Evolutionary conservation across 2,888 invertebrate genomes (phyloP), one percentile per base, ranked within the genome.

Genomic region (Dyspetes luteomarginatus): DNA sequence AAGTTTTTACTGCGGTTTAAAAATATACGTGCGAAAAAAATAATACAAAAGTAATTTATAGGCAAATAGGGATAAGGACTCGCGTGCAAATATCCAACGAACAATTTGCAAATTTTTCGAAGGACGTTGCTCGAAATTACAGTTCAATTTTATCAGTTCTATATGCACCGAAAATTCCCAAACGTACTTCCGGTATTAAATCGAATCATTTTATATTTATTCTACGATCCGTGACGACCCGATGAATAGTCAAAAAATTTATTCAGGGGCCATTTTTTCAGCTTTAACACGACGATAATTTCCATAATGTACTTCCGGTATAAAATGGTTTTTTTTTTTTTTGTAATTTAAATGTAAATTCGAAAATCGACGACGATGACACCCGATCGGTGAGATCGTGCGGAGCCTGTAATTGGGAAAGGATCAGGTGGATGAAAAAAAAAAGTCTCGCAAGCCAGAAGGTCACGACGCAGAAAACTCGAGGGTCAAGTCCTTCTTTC

Each of bases 31-130:
- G 12, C 36, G 36, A 36, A 36, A 30, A 72, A 50, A n/a, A 45
- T 45, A 45, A 43, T 1, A 17, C 56, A 64, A 75, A 65, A 45
- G 15, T 22, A 3, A n/a, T 1, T 5, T 15, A 12, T 17, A 28
- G 43, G 48, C 41, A 52, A 24, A 68, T 36, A 19, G 19, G 9
- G 15, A 9, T 15, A 36, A 4, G n/a, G 30, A 56, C 17, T 81
- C 68, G 75, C 80, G 79, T 82, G 83, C 73, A 76, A 84, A 81
- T 28, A 64, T 62, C 77, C 64, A 30, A 58, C 56, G 68, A 48
- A 67, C 60, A 60, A 65, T 56, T 64, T 26, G 73, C 55, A 50
- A 48, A 68, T 74, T 75, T 36, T 28, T 67, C 79, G 67, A 71
- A 76, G 76, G 67, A 73, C 43, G 74, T 69, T 36, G 9, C 12